Conservation (phyloP, 2,113 vertebrate species). For the Phaetusa simplex region DNA sequence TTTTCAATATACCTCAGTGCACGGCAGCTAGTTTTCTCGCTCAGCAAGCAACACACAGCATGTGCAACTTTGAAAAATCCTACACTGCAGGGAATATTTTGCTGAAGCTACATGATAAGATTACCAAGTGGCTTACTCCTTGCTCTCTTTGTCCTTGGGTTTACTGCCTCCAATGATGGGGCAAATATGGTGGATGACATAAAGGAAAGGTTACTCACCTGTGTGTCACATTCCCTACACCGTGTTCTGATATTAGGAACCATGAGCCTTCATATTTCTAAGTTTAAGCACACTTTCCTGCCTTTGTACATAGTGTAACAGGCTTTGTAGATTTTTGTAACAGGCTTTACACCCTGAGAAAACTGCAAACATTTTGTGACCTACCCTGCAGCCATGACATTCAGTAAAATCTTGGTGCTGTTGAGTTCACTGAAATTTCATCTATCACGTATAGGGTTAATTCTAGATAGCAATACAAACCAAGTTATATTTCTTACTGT, state of each 20-base stretch:
- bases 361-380: background rate
- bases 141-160: conserved; percentile 74
- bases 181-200: background rate
- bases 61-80: conserved; percentile 69
- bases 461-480: background rate
- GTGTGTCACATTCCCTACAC: background rate
- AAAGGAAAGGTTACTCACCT: background rate
- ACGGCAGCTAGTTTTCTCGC: conserved; percentile 30
- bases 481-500: background rate
- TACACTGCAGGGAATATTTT: conserved; percentile 72
- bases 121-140: conserved; percentile 68
- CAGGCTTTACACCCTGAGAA: background rate
- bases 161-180: conserved; percentile 60
- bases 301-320: background rate
- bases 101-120: conserved; percentile 72
- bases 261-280: background rate
- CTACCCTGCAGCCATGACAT: background rate
- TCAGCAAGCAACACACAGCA: conserved; percentile 68
- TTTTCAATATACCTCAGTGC: conserved; percentile 38
- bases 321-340: background rate
- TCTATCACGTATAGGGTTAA: background rate
- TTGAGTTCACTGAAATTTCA: background rate
- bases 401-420: background rate
- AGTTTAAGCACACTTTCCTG: background rate
- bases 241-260: background rate